Percentiles rank a stretch among this genome's conserved stretches.
Evolutionary conservation across 2,113 vertebrate species (phyloP).

Genomic region (Pleuronectes platessa): DNA sequence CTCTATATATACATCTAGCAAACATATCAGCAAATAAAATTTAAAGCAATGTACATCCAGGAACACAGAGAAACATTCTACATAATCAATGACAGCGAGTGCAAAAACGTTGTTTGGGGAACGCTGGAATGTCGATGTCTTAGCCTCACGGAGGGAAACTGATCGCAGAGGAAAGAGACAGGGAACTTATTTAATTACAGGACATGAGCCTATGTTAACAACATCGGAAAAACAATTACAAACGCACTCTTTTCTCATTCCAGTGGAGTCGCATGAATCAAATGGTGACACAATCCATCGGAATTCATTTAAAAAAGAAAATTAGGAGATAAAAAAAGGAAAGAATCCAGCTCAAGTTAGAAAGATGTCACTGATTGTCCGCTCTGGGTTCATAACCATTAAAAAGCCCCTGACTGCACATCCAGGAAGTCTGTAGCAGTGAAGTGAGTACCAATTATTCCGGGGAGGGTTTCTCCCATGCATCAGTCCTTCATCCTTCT

Average conservation of each 20-base stretch:
- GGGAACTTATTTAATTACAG: slow-evolving; percentile 78
- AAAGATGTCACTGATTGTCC: slow-evolving; percentile 73
- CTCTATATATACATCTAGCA: slow-evolving; percentile 65
- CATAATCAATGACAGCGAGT: slow-evolving; percentile 68
- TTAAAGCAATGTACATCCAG: slow-evolving; percentile 72
- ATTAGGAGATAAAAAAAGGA: slow-evolving; percentile 56
- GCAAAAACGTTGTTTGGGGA: slow-evolving; percentile 74
- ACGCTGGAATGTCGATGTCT: slow-evolving; percentile 80
- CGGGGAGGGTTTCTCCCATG: slow-evolving; percentile 13
- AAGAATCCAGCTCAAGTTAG: slow-evolving; percentile 55
- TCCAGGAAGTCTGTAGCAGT: slow-evolving; percentile 31
- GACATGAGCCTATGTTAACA: slow-evolving; percentile 75
- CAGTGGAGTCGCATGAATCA: slow-evolving; percentile 82
- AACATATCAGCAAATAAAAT: slow-evolving; percentile 56
- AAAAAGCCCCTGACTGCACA: slow-evolving; percentile 27
- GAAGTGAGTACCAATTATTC: slow-evolving; percentile 14
- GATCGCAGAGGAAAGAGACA: slow-evolving; percentile 72
- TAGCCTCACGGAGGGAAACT: slow-evolving; percentile 60
- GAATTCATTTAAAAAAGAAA: slow-evolving; percentile 79
- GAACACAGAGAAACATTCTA: slow-evolving; percentile 58
- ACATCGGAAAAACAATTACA: slow-evolving; percentile 80
- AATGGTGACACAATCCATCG: slow-evolving; percentile 77
- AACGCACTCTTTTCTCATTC: slow-evolving; percentile 77
- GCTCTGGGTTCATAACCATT: slow-evolving; percentile 49
- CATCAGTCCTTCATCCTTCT: slow-evolving; percentile 35